Evolutionary conservation across 1,140 invertebrate genomes (phyloP).

Genomic region (Lutraria rhynchaena): DNA sequence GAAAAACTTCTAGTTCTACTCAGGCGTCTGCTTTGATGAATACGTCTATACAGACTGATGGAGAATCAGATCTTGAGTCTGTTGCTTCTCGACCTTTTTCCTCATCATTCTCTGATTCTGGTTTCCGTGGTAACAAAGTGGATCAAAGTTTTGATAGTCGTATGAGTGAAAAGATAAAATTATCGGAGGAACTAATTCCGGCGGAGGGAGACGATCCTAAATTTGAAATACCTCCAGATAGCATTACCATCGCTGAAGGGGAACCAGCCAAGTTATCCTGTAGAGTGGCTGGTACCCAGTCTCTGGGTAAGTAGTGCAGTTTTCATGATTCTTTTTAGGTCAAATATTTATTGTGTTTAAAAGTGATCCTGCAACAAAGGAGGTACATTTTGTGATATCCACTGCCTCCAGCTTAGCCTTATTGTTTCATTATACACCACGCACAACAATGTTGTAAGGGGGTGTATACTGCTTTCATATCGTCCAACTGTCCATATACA

Average conservation of each 20-base stretch:
- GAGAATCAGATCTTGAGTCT: constrained; percentile 56
- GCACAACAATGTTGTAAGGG: too few relatives aligned
- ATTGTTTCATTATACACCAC: too few relatives aligned
- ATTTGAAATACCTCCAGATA: constrained; percentile 75
- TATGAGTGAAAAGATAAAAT: constrained; percentile 62
- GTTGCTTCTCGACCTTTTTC: constrained; percentile 53
- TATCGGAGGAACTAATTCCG: constrained; percentile 69
- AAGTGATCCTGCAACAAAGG: too few relatives aligned
- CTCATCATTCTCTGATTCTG: constrained; percentile 45
- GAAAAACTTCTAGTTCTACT: constrained; percentile 37
- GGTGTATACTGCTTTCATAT: too few relatives aligned
- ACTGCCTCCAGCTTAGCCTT: too few relatives aligned
- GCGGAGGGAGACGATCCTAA: constrained; percentile 75
- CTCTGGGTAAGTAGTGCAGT: constrained; percentile 78
- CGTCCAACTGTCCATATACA: too few relatives aligned
- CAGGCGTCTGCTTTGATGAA: constrained; percentile 10
- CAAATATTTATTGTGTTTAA: too few relatives aligned
- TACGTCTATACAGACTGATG: constrained; percentile 52
- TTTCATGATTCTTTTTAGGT: too few relatives aligned
- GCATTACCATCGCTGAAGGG: constrained; percentile 74
- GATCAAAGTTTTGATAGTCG: constrained; percentile 57
- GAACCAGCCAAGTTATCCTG: constrained; percentile 76
- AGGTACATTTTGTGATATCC: too few relatives aligned
- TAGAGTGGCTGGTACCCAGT: constrained; percentile 72
- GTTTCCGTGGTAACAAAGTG: constrained; percentile 11